phyloP scores from a whole-genome alignment of 1,140 invertebrate species.

The Idris sp. region DNA sequence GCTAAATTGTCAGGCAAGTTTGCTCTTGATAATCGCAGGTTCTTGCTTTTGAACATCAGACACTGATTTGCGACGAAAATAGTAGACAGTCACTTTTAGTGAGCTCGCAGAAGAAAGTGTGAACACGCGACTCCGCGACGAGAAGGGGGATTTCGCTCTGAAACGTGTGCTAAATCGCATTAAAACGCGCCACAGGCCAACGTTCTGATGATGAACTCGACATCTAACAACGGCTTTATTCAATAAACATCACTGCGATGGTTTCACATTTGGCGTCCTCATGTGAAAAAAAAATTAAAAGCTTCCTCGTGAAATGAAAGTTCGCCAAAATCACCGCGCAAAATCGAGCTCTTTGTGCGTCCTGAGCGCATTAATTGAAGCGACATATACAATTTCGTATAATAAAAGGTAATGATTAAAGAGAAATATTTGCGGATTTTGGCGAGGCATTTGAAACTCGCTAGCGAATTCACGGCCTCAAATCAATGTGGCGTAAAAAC shows the following conservation, averaged over 20 bases:
- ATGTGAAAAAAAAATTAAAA: no score
- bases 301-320: conserved; percentile 23
- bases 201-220: conserved; percentile 18
- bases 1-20: conserved; percentile 9
- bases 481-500: conserved; percentile 10
- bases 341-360: conserved; percentile 7
- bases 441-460: conserved; percentile 3
- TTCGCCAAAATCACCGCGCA: conserved; percentile 5
- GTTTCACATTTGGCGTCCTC: no score
- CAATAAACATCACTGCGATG: conserved; percentile 26
- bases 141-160: conserved; percentile 14
- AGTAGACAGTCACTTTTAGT: background rate
- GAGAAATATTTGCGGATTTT: conserved; percentile 18
- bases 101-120: no score
- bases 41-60: conserved; percentile 13
- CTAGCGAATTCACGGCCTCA: background rate
- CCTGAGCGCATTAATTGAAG: conserved; percentile 20
- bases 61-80: conserved; percentile 5
- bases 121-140: no score
- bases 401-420: conserved; percentile 20
- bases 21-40: conserved; percentile 1
- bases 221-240: conserved; percentile 38
- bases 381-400: background rate
- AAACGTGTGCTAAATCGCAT: conserved; percentile 27
- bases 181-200: conserved; percentile 14